Evolutionary conservation across 1,140 invertebrate species (phyloP).

Genomic region (Gonioctena quinquepunctata): DNA sequence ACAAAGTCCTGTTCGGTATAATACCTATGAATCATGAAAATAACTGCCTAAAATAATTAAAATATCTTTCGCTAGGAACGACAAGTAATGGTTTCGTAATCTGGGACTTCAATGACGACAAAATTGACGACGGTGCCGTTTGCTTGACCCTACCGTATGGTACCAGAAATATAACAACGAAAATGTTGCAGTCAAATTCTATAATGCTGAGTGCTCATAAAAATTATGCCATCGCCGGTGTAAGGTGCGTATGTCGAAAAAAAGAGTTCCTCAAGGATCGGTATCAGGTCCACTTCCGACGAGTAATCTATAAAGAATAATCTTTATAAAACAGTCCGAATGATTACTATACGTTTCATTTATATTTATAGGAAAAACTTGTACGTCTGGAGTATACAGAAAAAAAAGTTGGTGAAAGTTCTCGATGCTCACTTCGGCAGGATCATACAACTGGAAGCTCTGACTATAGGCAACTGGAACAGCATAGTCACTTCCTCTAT

Average conservation of each 20-base stretch:
- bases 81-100: slow-evolving; percentile 81
- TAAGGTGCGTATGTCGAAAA: slow-evolving; percentile 56
- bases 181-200: slow-evolving; percentile 85
- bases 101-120: slow-evolving; percentile 65
- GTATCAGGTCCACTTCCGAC: neutral
- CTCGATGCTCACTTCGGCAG: slow-evolving; percentile 96
- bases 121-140: slow-evolving; percentile 60
- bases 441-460: slow-evolving; percentile 87
- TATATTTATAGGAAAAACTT: slow-evolving; percentile 80
- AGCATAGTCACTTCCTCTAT: slow-evolving; percentile 96
- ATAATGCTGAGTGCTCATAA: slow-evolving; percentile 88
- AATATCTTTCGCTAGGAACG: slow-evolving; percentile 65
- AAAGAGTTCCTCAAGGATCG: neutral
- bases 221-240: slow-evolving; percentile 92
- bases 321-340: too few species aligned
- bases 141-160: slow-evolving; percentile 83
- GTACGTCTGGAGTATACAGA: slow-evolving; percentile 89
- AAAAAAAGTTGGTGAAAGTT: slow-evolving; percentile 82
- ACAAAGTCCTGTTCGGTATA: slow-evolving; percentile 78
- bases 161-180: slow-evolving; percentile 90
- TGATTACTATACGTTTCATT: too few species aligned
- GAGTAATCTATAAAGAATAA: too few species aligned
- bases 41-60: too few species aligned
- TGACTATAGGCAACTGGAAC: slow-evolving; percentile 90
- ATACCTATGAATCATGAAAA: too few species aligned